Percentiles rank a stretch among this genome's conserved stretches.
Evolutionary conservation across 2,113 vertebrate species (phyloP).

Genomic region (Xenopus laevis): DNA sequence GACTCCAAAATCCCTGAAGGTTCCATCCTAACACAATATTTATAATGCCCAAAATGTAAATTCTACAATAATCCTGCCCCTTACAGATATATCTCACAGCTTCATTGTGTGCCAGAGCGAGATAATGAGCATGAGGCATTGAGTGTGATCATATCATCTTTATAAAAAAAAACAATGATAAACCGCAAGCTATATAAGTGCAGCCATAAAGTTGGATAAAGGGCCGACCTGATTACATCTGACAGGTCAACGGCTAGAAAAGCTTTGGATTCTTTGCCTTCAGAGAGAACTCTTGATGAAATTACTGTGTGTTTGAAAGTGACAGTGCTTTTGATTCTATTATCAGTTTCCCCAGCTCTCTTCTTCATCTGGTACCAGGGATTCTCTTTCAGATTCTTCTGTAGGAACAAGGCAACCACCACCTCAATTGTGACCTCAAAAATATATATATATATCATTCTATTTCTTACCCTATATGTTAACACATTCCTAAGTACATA

Average conservation of each 20-base stretch:
- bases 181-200: conserved; percentile 9
- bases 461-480: not conserved
- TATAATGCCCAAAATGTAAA: too few relatives aligned
- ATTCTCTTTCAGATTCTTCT: conserved; percentile 25
- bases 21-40: too few relatives aligned
- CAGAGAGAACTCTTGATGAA: conserved; percentile 39
- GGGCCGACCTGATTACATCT: conserved; percentile 31
- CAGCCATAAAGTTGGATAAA: conserved; percentile 31
- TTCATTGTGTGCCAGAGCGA: too few relatives aligned
- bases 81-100: too few relatives aligned
- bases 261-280: conserved; percentile 25
- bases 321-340: conserved; percentile 41
- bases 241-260: conserved; percentile 36
- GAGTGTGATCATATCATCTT: not conserved
- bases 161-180: conserved; percentile 20
- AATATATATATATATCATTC: not conserved
- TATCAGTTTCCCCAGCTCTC: conserved; percentile 13
- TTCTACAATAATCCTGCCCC: too few relatives aligned
- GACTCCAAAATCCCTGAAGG: too few relatives aligned
- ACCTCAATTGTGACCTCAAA: not conserved
- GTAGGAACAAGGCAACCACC: conserved; percentile 15
- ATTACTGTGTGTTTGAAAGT: conserved; percentile 42
- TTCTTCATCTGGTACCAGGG: conserved; percentile 31
- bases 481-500: not conserved
- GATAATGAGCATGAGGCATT: not conserved